phyloP scores from a whole-genome alignment of 2,888 invertebrate genomes.

The Tipula vernalis region DNA sequence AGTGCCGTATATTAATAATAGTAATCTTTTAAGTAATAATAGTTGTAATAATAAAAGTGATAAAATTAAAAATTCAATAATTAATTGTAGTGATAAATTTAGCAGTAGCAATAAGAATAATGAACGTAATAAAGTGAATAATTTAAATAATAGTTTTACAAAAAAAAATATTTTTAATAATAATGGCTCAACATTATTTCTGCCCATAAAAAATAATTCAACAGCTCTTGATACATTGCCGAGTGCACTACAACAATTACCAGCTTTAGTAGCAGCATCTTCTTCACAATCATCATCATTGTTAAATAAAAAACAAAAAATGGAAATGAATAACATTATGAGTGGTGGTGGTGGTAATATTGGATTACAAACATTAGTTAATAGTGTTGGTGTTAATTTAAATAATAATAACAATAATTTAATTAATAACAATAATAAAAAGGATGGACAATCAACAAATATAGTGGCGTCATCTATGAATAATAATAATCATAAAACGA shows the following conservation, averaged over 20 bases:
- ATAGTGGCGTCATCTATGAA: not conserved
- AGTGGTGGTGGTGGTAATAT: not conserved
- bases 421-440: not conserved
- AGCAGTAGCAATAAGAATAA: not conserved
- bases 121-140: slow-evolving; percentile 5
- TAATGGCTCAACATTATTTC: slow-evolving; percentile 15
- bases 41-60: slow-evolving; percentile 12
- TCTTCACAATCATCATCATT: slow-evolving; percentile 12
- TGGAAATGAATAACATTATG: not conserved
- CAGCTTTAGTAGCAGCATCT: slow-evolving; percentile 8
- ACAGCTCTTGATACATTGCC: not conserved
- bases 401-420: not conserved
- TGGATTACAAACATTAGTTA: not conserved
- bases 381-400: slow-evolving; percentile 9
- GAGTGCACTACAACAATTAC: not conserved
- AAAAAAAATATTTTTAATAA: not conserved
- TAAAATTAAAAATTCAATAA: slow-evolving; percentile 12
- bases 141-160: not conserved
- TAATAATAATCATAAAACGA: not conserved
- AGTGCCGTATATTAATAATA: slow-evolving; percentile 5
- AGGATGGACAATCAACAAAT: slow-evolving; percentile 8
- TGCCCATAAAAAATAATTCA: slow-evolving; percentile 14
- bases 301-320: not conserved
- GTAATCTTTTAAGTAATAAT: slow-evolving; percentile 14
- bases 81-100: slow-evolving; percentile 8